Evolutionary conservation across 2,113 vertebrate species (phyloP).

Genomic region (Sinocyclocheilus anophthalmus): DNA sequence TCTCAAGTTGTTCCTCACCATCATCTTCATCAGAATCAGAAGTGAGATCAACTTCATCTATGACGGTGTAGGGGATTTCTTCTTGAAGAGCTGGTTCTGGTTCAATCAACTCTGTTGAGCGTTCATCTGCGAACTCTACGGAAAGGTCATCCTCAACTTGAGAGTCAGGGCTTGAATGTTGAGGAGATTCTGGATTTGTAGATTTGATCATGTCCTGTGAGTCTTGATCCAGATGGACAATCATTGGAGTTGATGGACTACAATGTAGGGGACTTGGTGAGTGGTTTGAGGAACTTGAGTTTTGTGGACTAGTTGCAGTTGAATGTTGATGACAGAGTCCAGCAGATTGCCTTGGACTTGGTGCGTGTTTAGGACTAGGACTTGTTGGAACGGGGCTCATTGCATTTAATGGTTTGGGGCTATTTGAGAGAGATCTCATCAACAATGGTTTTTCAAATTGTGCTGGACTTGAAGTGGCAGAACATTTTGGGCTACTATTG

Average conservation of each 20-base stretch:
- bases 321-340: neutral
- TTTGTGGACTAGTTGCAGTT: neutral
- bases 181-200: constrained; percentile 12
- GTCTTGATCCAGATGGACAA: neutral
- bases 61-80: constrained; percentile 69
- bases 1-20: neutral
- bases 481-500: neutral
- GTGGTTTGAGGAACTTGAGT: neutral
- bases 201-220: neutral
- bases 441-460: neutral
- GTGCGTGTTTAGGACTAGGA: neutral
- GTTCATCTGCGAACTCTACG: neutral
- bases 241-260: constrained; percentile 4
- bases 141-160: neutral
- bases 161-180: neutral
- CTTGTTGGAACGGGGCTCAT: neutral
- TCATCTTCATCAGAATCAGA: constrained; percentile 59
- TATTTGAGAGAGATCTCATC: neutral
- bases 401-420: neutral
- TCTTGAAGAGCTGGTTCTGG: constrained; percentile 53
- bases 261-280: neutral
- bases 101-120: neutral
- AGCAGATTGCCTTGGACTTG: neutral
- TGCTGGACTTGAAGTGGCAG: neutral
- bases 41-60: constrained; percentile 70